phyloP scores from a whole-genome alignment of 2,888 invertebrate genomes.

The Andrena minutula region DNA sequence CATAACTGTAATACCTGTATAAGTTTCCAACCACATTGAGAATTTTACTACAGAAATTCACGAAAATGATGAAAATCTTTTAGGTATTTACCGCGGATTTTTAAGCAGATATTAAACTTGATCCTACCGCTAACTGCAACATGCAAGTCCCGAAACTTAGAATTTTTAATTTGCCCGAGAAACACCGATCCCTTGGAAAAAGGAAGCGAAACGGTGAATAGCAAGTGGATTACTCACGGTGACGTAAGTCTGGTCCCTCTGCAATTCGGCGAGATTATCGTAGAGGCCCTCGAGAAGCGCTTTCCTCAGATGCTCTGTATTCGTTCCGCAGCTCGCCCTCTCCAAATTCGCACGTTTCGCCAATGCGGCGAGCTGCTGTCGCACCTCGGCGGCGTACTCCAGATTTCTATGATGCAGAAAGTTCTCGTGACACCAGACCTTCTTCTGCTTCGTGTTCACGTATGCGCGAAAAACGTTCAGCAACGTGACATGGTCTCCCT shows the following conservation, averaged over 20 bases:
- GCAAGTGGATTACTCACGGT: conserved; percentile 85
- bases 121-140: background rate
- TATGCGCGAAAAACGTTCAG: conserved; percentile 95
- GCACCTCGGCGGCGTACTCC: conserved; percentile 91
- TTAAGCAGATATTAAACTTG: too few relatives aligned
- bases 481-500: conserved; percentile 97
- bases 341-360: conserved; percentile 82
- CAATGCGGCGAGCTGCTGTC: conserved; percentile 90
- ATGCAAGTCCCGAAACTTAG: background rate
- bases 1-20: too few relatives aligned
- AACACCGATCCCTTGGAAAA: background rate
- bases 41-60: background rate
- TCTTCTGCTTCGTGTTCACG: conserved; percentile 89
- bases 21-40: background rate
- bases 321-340: conserved; percentile 79
- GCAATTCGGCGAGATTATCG: conserved; percentile 94
- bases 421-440: conserved; percentile 95
- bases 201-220: background rate
- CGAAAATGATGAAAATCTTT: too few relatives aligned
- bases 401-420: conserved; percentile 94
- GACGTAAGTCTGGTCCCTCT: conserved; percentile 90
- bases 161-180: background rate
- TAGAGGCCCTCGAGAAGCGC: conserved; percentile 93
- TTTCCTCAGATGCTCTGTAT: conserved; percentile 86
- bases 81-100: too few relatives aligned